These are phyloP conservation scores for Microchirus variegatus DNA, from an alignment of 2,797 vertebrate species.

Conservation along the genomic window DNA sequence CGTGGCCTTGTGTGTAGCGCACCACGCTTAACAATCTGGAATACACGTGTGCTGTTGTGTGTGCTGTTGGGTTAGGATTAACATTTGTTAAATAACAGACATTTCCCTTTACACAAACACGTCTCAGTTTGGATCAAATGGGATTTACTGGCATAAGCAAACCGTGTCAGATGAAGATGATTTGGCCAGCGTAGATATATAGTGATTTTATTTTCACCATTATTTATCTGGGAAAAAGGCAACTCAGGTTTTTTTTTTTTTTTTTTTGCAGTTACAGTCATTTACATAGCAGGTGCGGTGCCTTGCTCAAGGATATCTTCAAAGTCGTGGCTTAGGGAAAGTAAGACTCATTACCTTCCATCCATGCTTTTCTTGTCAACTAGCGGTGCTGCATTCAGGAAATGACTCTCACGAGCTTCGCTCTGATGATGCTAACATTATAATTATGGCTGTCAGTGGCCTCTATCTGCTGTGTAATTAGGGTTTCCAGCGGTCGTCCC, in stretches of 20 bases:
- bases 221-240: slow-evolving; percentile 7
- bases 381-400: slow-evolving; percentile 62
- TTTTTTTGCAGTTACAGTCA: neutral
- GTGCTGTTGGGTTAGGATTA: slow-evolving; percentile 21
- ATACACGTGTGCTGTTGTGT: slow-evolving; percentile 25
- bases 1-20: slow-evolving; percentile 4
- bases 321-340: neutral
- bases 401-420: slow-evolving; percentile 56
- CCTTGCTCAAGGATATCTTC: slow-evolving; percentile 8
- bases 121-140: slow-evolving; percentile 27
- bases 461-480: slow-evolving; percentile 79
- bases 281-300: slow-evolving; percentile 18
- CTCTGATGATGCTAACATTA: slow-evolving; percentile 75
- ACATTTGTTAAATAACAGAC: slow-evolving; percentile 37
- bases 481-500: slow-evolving; percentile 69
- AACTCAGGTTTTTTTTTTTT: neutral
- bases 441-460: slow-evolving; percentile 82
- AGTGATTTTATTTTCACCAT: slow-evolving; percentile 10
- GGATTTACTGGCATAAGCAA: slow-evolving; percentile 37
- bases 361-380: slow-evolving; percentile 44
- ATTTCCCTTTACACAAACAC: slow-evolving; percentile 40
- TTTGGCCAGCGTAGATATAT: slow-evolving; percentile 14
- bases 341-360: slow-evolving; percentile 40
- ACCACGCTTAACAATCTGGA: slow-evolving; percentile 1
- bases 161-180: slow-evolving; percentile 16